These are phyloP conservation scores for Drepana arcuata DNA, from an alignment of 1,140 invertebrate genomes.

Conservation along the genomic window DNA sequence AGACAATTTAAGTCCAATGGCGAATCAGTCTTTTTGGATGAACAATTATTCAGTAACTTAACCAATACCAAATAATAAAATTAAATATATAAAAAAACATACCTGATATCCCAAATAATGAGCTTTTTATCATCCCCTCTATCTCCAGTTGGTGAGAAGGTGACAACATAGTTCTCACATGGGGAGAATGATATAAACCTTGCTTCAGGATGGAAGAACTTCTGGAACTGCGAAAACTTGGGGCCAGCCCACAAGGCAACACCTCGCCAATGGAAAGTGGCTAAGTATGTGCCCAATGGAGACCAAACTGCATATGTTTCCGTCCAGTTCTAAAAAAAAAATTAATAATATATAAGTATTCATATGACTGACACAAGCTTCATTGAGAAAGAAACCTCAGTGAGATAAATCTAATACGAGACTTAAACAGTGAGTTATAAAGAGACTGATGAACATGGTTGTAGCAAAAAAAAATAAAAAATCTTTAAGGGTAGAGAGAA, in stretches of 20 bases:
- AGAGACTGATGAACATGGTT: too few relatives aligned
- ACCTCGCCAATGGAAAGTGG: slow-evolving; percentile 96
- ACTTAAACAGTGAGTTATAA: too few relatives aligned
- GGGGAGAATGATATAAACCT: slow-evolving; percentile 98
- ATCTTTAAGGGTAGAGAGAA: too few relatives aligned
- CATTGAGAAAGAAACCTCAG: too few relatives aligned
- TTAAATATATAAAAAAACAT: slow-evolving; percentile 13
- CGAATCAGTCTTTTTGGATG: too few relatives aligned
- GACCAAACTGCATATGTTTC: slow-evolving; percentile 98
- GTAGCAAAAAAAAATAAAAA: too few relatives aligned
- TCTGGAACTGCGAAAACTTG: slow-evolving; percentile 91
- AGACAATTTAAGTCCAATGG: too few relatives aligned
- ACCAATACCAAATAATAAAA: too few relatives aligned
- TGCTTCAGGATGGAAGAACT: slow-evolving; percentile 92
- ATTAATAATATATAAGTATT: not conserved
- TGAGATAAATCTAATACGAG: too few relatives aligned
- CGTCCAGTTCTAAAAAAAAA: slow-evolving; percentile 84
- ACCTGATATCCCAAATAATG: slow-evolving; percentile 95
- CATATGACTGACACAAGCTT: too few relatives aligned
- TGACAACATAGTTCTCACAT: slow-evolving; percentile 96
- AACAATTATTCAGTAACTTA: too few relatives aligned
- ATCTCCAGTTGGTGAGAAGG: slow-evolving; percentile 87
- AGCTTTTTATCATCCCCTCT: slow-evolving; percentile 80
- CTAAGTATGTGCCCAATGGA: slow-evolving; percentile 94
- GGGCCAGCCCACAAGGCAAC: slow-evolving; percentile 98